Evolutionary conservation across 2,888 invertebrate species (phyloP).

Genomic region (Apodemia zela): DNA sequence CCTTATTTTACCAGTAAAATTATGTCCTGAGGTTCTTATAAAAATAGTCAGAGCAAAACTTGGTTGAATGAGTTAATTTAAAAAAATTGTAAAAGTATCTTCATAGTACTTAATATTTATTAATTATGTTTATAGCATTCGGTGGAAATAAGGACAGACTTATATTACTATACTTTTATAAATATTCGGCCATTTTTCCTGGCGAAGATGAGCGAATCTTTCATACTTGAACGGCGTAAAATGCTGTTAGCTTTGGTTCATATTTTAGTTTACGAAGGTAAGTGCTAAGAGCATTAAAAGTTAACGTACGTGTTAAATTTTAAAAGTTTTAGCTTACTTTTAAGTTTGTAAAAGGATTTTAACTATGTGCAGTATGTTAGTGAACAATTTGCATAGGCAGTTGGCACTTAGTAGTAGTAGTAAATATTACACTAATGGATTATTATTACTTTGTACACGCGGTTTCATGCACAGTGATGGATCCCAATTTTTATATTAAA

Average conservation of each 20-base stretch:
- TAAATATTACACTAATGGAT: no score
- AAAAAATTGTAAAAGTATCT: no score
- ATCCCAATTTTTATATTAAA: no score
- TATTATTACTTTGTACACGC: no score
- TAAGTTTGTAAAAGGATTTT: background rate
- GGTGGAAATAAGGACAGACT: conserved; percentile 40
- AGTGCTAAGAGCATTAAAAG: conserved; percentile 37
- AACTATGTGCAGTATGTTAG: background rate
- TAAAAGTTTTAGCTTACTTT: background rate
- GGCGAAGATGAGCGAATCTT: conserved; percentile 45
- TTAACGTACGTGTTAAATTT: background rate
- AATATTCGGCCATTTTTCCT: conserved; percentile 47
- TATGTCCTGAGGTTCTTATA: no score
- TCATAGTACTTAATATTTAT: background rate
- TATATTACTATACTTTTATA: conserved; percentile 42
- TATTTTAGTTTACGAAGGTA: conserved; percentile 38
- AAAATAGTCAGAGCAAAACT: no score
- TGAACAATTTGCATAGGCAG: background rate
- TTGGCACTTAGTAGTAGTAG: background rate
- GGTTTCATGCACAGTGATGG: no score
- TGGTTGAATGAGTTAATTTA: no score
- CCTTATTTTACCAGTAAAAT: no score
- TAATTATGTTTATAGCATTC: conserved; percentile 40
- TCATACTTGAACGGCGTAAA: conserved; percentile 44
- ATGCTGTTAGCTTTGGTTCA: conserved; percentile 42